Evolutionary conservation across 1,140 invertebrate genomes (phyloP), one percentile per base, ranked within the genome.

Genomic region (Cryptotermes secundus): DNA sequence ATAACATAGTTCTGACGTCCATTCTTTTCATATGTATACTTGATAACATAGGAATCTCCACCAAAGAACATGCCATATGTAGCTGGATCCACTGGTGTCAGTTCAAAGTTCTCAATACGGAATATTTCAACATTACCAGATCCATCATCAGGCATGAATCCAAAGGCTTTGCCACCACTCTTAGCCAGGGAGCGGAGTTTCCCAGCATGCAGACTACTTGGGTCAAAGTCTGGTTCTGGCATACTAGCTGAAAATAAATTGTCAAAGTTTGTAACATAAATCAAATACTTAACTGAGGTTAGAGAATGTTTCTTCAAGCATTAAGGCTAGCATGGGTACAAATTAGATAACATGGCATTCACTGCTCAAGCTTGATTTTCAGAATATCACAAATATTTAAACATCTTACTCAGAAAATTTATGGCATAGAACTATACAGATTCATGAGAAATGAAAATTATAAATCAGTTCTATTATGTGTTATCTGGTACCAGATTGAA

Each of bases 11-110:
- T 89, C 84, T 91, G 89, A 6, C 91, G 88, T 3, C 89, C 89
- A 4, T 91, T 90, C 24, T 92, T 89, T 16, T 90, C 89, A 86
- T 94, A 95, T 38, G 92, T 92, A 87, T 97, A 97, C 86, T 93
- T 92, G 35, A 96, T 90, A 12, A 96, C 92, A 85, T 97, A 97
- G 0, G 94, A 94, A 85, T 96, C 95, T 38, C 95, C 94, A 84
- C 95, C 94, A 88, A 94, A 95, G 87, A 97, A 93, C 49, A 93
- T 91, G 42, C 94, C 93, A 86, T 93, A 90, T 80, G 91, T 91
- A 72, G 91, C 89, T 49, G 91, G 89, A 49, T 91, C 88, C 16
- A 95, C 88, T 45, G 92, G 92, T 35, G 91, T 91, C 80, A 94
- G 86, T 86, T 94, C 91, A 87, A 92, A 90, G 85, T 92, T 90